Conservation (phyloP, 2,888 invertebrate species). For the Metallyticus violacea region DNA sequence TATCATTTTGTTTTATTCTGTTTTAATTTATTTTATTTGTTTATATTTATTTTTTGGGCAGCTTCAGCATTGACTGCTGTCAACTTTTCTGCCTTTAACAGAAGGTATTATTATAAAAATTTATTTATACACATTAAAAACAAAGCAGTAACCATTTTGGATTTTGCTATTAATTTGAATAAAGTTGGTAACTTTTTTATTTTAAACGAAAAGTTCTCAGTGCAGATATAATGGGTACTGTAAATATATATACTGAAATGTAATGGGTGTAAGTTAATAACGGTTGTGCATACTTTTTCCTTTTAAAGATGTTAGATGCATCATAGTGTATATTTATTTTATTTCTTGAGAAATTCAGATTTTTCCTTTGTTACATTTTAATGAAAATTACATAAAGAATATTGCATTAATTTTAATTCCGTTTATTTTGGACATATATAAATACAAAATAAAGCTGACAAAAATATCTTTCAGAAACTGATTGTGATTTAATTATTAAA, state of each 20-base stretch:
- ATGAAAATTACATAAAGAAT: neutral
- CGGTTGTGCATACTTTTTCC: neutral
- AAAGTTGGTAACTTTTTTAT: too few relatives aligned
- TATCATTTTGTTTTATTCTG: too few relatives aligned
- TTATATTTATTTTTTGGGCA: neutral
- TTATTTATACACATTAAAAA: neutral
- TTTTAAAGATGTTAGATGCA: neutral
- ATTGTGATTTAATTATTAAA: neutral
- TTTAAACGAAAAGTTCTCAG: neutral
- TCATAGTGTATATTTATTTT: neutral
- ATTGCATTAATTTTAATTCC: neutral
- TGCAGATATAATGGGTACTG: neutral
- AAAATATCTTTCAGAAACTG: neutral
- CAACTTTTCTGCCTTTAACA: neutral
- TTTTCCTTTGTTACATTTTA: neutral
- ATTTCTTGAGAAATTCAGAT: neutral
- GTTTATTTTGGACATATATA: neutral
- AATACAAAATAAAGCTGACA: neutral
- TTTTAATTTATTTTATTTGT: too few relatives aligned
- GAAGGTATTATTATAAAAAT: neutral
- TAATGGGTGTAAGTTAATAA: neutral
- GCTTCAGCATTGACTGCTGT: neutral
- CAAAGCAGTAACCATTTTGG: too few relatives aligned
- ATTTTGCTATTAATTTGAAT: too few relatives aligned
- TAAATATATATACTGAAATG: neutral